Conservation (phyloP, 2,113 vertebrate species). For the Pomatorhinus ruficollis region DNA sequence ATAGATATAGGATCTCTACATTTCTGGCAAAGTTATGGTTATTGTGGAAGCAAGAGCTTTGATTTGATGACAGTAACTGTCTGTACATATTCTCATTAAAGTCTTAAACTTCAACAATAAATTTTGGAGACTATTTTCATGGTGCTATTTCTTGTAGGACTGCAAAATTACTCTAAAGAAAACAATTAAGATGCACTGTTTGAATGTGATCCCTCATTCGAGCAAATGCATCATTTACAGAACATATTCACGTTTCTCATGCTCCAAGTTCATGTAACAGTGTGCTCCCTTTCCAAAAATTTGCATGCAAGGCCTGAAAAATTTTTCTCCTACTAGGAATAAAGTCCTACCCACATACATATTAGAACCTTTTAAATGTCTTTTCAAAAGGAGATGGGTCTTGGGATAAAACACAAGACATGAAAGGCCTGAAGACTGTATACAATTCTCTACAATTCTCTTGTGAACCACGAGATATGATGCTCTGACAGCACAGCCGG, state of each 20-base stretch:
- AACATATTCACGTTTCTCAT: neutral
- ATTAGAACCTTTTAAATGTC: neutral
- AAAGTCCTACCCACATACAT: neutral
- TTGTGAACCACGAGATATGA: neutral
- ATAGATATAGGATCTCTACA: neutral
- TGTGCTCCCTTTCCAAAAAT: neutral
- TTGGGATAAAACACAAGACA: neutral
- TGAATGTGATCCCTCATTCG: neutral
- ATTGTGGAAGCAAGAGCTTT: neutral
- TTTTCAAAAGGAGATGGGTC: neutral
- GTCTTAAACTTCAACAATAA: neutral
- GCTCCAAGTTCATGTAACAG: neutral
- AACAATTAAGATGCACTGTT: neutral
- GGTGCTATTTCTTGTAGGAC: neutral
- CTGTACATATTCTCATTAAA: neutral
- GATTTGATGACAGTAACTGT: neutral
- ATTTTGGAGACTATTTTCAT: neutral
- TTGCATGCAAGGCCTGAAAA: neutral
- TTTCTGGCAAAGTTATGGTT: neutral
- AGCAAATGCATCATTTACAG: neutral
- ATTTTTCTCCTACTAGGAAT: neutral
- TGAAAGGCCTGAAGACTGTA: neutral
- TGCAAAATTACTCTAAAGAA: neutral
- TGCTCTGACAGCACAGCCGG: neutral
- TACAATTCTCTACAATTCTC: neutral